Conservation (phyloP, 1,140 invertebrate species). For the Aricia agestis region DNA sequence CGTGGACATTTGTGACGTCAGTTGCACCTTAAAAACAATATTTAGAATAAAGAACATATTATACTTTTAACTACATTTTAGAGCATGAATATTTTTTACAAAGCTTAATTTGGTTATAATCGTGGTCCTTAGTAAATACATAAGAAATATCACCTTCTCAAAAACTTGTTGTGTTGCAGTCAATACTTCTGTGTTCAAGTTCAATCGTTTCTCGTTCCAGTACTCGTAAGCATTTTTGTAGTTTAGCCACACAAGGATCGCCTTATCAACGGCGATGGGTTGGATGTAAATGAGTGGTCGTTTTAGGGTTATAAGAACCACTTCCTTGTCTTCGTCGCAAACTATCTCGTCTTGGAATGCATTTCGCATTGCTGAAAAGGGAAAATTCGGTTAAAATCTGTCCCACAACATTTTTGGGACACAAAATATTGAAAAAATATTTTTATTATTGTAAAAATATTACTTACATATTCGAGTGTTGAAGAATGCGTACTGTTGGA, state of each 20-base stretch:
- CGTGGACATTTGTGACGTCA: conserved; percentile 83
- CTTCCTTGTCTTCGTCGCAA: conserved; percentile 93
- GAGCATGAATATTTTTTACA: neutral
- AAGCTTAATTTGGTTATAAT: neutral
- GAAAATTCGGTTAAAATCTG: neutral
- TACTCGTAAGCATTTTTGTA: conserved; percentile 99
- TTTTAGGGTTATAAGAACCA: conserved; percentile 93
- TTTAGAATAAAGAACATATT: neutral
- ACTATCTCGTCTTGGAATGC: conserved; percentile 94
- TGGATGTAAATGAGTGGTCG: conserved; percentile 96
- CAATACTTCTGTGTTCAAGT: conserved; percentile 90
- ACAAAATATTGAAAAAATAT: neutral
- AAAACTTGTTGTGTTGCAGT: conserved; percentile 87
- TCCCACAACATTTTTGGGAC: neutral
- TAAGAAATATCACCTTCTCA: conserved; percentile 61
- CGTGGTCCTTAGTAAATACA: too few relatives aligned
- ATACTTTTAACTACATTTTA: neutral
- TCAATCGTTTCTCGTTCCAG: conserved; percentile 96
- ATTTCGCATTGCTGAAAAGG: conserved; percentile 80
- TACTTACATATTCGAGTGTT: conserved; percentile 89
- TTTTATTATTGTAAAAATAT: neutral
- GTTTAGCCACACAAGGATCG: conserved; percentile 97
- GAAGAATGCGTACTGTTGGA: conserved; percentile 98
- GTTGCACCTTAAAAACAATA: conserved; percentile 77
- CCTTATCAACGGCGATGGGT: conserved; percentile 96